Evolutionary conservation across 2,888 invertebrate genomes (phyloP), one percentile per base, ranked within the genome.

Genomic region (Drosophila leonis): DNA sequence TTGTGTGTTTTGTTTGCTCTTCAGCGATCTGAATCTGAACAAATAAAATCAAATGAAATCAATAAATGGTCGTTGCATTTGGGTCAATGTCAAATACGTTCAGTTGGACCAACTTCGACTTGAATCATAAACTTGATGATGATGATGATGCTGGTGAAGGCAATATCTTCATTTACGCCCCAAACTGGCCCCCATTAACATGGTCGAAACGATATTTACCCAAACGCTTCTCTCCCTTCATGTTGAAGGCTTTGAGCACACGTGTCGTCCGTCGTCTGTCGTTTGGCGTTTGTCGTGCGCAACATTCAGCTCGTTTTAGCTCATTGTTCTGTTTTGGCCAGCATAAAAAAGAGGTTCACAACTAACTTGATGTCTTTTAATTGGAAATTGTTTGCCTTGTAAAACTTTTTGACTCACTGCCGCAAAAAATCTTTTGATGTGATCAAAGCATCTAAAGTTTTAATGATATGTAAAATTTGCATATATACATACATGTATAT

Each of bases 61-160:
- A 82, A 78, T 75, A 81, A 88, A 75, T 73, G 72, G 69, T 61
- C 68, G 66, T 54, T 61, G 56, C 55, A 90, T 88, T 88, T 91
- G 75, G 90, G 90, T 91, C 90, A 90, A 90, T 91, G 90, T 90
- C 91, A 90, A 37, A 62, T 46, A 39, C 65, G 65, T 52, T 63
- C 54, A 72, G 64, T 69, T 69, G 75, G 71, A 44, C 76, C 75
- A 79, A 66, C 67, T 64, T 64, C 65, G 51, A 59, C 33, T 66
- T 52, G 44, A 54, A 75, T 55, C 61, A 55, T 55, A 65, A 65
- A 49, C 24, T 37, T 64, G 52, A 62, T 49, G 33, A 49, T 35
- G 44, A 20, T 51, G 33, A 51, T 33, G 33, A 51, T 41, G 42
- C 33, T 61, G 49, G 9, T 51, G 61, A 37, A 42, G 59, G 18